phyloP scores from a whole-genome alignment of 2,797 vertebrate species.

The Meriones psammophilus region DNA sequence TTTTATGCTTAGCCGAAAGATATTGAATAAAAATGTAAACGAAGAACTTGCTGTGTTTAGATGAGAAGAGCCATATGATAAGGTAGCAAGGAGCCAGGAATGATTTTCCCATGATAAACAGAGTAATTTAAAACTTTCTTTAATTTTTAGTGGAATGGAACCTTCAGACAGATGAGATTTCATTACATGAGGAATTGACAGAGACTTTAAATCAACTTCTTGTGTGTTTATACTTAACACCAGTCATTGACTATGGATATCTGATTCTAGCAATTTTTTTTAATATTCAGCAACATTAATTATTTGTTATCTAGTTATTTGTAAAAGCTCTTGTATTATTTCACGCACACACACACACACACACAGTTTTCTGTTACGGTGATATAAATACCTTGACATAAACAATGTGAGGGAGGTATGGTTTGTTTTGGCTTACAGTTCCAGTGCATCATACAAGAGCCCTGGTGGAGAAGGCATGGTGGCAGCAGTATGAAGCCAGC shows the following conservation, averaged over 20 bases:
- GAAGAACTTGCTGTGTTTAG: slow-evolving; percentile 66
- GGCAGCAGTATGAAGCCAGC: neutral
- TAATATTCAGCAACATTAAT: slow-evolving; percentile 21
- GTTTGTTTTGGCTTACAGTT: neutral
- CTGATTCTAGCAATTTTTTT: slow-evolving; percentile 36
- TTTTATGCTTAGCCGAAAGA: slow-evolving; percentile 73
- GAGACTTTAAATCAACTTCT: slow-evolving; percentile 47
- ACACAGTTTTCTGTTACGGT: neutral
- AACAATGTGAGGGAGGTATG: neutral
- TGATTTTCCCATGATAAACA: slow-evolving; percentile 73
- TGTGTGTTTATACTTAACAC: neutral
- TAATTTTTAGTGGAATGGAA: slow-evolving; percentile 68
- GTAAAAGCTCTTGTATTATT: slow-evolving; percentile 9
- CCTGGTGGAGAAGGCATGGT: neutral
- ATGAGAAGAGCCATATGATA: slow-evolving; percentile 56
- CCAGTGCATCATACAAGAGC: no score
- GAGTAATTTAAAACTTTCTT: slow-evolving; percentile 73
- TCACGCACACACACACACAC: neutral
- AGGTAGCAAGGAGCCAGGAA: slow-evolving; percentile 67
- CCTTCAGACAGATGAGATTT: slow-evolving; percentile 63
- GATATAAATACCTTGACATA: neutral
- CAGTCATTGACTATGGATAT: slow-evolving; percentile 27
- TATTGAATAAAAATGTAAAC: slow-evolving; percentile 75
- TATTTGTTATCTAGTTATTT: slow-evolving; percentile 29
- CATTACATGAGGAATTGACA: slow-evolving; percentile 36